phyloP scores from a whole-genome alignment of 2,888 invertebrate genomes.

The Rhagonycha fulva region DNA sequence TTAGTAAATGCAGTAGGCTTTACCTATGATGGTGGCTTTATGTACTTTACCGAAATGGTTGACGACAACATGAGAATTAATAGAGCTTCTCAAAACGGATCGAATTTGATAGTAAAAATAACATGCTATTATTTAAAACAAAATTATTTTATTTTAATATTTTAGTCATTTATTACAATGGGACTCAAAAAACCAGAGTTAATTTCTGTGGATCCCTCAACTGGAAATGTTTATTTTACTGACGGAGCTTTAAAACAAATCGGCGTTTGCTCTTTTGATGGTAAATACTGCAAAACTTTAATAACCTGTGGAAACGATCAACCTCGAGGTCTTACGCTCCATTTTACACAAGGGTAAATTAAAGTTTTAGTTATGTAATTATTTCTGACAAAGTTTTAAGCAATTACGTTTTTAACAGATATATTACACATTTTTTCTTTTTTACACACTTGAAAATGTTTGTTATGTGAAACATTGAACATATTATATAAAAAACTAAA shows the following conservation, averaged over 20 bases:
- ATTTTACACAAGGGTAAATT: constrained; percentile 68
- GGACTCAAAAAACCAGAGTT: constrained; percentile 77
- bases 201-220: constrained; percentile 77
- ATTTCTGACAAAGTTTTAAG: too few relatives aligned
- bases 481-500: too few relatives aligned
- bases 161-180: constrained; percentile 62
- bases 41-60: constrained; percentile 81
- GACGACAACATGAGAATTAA: constrained; percentile 73
- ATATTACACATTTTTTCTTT: too few relatives aligned
- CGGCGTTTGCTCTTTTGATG: constrained; percentile 74
- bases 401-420: too few relatives aligned
- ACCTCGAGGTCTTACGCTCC: constrained; percentile 71
- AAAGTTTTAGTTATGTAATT: not conserved
- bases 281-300: constrained; percentile 67
- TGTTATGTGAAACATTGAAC: too few relatives aligned
- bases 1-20: constrained; percentile 69
- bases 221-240: constrained; percentile 81
- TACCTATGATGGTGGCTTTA: constrained; percentile 67
- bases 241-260: constrained; percentile 73
- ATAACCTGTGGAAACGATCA: constrained; percentile 65
- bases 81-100: constrained; percentile 65
- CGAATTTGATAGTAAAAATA: constrained; percentile 58
- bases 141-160: not conserved
- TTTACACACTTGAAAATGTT: too few relatives aligned
- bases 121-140: not conserved